Percentiles rank a stretch among this genome's conserved stretches.
Conservation (phyloP, 1,140 invertebrate genomes). For the Zaprionus vittiger region DNA sequence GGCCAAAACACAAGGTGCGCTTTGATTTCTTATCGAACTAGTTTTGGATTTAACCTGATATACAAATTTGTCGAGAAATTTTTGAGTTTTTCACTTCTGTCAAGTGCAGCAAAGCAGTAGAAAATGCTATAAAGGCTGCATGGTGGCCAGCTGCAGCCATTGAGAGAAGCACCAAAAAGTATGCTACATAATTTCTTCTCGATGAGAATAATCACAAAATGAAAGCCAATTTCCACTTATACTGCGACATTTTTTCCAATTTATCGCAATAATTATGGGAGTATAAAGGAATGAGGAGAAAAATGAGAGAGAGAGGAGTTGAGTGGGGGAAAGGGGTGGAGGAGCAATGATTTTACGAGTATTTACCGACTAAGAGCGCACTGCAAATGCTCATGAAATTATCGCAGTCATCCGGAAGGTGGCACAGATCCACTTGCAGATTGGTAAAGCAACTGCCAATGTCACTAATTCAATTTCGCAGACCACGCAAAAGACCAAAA, state of each 20-base stretch:
- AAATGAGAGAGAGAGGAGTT: background rate
- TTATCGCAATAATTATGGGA: constrained; percentile 13
- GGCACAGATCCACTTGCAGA: constrained; percentile 58
- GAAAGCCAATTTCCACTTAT: background rate
- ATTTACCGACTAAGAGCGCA: constrained; percentile 20
- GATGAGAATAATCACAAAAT: background rate
- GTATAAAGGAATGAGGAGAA: background rate
- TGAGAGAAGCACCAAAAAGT: background rate
- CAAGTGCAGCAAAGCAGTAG: background rate
- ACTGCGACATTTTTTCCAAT: background rate
- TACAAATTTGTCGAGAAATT: background rate
- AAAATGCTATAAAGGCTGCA: background rate
- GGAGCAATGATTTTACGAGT: background rate
- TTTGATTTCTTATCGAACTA: background rate
- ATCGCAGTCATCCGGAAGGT: constrained; percentile 68
- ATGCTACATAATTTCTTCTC: constrained; percentile 15
- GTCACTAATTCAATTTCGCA: constrained; percentile 78
- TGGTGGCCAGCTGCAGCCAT: background rate
- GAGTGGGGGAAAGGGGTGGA: background rate
- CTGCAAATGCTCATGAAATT: constrained; percentile 55
- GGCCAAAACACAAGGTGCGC: background rate
- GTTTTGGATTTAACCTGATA: background rate
- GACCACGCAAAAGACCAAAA: constrained; percentile 57
- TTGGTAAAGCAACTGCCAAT: constrained; percentile 66
- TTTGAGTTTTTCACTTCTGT: background rate